These are phyloP conservation scores for Temnothorax longispinosus DNA, from an alignment of 1,140 invertebrate genomes.

Conservation along the genomic window DNA sequence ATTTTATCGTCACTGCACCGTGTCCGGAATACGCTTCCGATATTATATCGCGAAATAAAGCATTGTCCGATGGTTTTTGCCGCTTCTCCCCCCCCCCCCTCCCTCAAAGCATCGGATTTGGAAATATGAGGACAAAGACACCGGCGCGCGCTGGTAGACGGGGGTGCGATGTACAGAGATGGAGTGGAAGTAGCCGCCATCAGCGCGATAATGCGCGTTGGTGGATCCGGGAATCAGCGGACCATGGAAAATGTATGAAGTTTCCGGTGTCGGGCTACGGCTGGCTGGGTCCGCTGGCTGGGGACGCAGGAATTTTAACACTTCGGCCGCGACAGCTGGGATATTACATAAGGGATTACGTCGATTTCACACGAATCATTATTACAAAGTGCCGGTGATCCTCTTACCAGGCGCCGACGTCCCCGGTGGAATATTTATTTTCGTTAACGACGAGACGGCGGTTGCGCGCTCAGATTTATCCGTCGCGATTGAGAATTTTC, in stretches of 20 bases:
- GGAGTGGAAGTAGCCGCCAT: constrained; percentile 78
- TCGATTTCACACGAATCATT: constrained; percentile 64
- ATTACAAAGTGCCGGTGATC: constrained; percentile 56
- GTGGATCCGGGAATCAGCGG: constrained; percentile 73
- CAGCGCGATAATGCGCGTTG: constrained; percentile 76
- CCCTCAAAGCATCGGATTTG: constrained; percentile 24
- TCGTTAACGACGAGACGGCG: constrained; percentile 10
- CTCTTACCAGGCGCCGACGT: constrained; percentile 33
- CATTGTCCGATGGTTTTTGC: constrained; percentile 27
- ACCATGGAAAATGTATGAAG: constrained; percentile 84
- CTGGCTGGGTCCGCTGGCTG: constrained; percentile 65
- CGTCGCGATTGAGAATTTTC: constrained; percentile 13
- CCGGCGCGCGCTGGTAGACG: constrained; percentile 10
- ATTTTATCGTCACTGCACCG: constrained; percentile 11
- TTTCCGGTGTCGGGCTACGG: constrained; percentile 70
- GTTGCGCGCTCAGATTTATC: not conserved
- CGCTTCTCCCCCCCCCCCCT: not conserved
- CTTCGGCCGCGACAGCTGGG: constrained; percentile 66
- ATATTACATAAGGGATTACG: constrained; percentile 71
- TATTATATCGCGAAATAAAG: constrained; percentile 46
- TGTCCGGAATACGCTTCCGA: constrained; percentile 13
- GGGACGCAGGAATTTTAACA: constrained; percentile 72
- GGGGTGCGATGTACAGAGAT: constrained; percentile 64
- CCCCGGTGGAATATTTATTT: constrained; percentile 45
- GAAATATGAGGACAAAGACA: constrained; percentile 61